Evolutionary conservation across 2,888 invertebrate genomes (phyloP), one percentile per base, ranked within the genome.

Genomic region (Sinentomon sp.): DNA sequence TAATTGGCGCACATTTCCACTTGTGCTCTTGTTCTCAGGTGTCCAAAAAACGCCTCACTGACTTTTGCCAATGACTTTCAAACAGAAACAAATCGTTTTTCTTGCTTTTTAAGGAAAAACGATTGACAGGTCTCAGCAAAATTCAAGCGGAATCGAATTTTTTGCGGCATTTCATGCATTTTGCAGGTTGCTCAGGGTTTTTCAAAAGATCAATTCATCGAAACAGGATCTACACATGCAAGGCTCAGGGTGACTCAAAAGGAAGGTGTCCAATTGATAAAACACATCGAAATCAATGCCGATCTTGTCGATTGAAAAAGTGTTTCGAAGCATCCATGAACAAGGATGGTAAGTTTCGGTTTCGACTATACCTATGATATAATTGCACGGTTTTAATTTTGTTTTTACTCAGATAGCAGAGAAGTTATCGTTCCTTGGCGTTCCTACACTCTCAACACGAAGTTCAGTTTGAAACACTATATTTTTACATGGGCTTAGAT

Each of bases 251-350:
- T 21, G 78, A 82, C 46, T 61, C 75, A 54, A 82, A 82, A 55
- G 87, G 85, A 34, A 67, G 77, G 38, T 92, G 89, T 53, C 83
- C 85, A 6, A 82, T 92, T 34, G 89, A 92, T 61, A 89, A 89
- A 60, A 87, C 87, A 0, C 87, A 87, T 53, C 62, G 89, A 37
- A 92, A 92, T 61, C 89, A 92, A 59, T 92, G 89, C 57, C 64
- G 92, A 39, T 87, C 89, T 42, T 92, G 89, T 55, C 63, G 89
- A 36, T 68, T 92, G 40, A 72, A 75, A 48, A 87, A 87, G 60
- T 92, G 89, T 55, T 87, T 89, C 54, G 75, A 80, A 53, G 83
- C 82, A 33, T 74, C 80, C 46, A 92, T 92, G 89, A 89, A 92
- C 56, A 85, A 83, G 61, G 87, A 92, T 57, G 89, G 89, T 92